Conservation (phyloP, 2,888 invertebrate genomes). For the Dorcus parallelipipedus region DNA sequence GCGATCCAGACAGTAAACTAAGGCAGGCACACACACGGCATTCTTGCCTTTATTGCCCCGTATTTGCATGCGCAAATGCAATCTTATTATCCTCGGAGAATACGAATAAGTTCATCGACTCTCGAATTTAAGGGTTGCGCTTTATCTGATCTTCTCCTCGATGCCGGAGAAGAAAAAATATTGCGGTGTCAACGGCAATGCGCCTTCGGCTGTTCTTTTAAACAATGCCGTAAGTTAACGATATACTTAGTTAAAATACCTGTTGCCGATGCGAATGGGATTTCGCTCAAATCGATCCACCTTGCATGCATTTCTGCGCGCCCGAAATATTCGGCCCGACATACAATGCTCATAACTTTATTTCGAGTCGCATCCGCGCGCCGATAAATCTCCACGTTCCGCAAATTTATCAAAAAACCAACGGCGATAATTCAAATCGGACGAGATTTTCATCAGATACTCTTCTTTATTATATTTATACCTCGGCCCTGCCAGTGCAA, state of each 20-base stretch:
- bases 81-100: constrained; percentile 33
- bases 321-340: constrained; percentile 16
- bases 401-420: constrained; percentile 15
- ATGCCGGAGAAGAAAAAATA: constrained; percentile 36
- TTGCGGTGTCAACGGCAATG: constrained; percentile 40
- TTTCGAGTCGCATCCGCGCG: constrained; percentile 16
- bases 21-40: constrained; percentile 23
- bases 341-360: constrained; percentile 26
- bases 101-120: constrained; percentile 39
- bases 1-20: constrained; percentile 40
- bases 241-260: constrained; percentile 45
- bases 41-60: constrained; percentile 29
- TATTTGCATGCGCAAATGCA: constrained; percentile 30
- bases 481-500: not conserved
- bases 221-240: constrained; percentile 46
- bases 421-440: not conserved
- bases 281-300: constrained; percentile 21
- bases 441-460: not conserved
- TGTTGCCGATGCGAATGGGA: constrained; percentile 26
- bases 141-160: constrained; percentile 33
- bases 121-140: constrained; percentile 44
- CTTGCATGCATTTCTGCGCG: constrained; percentile 29
- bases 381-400: constrained; percentile 20
- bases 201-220: constrained; percentile 25
- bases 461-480: not conserved